Base-by-base conservation (phyloP, 2,797 vertebrate genomes). In the Morus bassanus region DNA sequence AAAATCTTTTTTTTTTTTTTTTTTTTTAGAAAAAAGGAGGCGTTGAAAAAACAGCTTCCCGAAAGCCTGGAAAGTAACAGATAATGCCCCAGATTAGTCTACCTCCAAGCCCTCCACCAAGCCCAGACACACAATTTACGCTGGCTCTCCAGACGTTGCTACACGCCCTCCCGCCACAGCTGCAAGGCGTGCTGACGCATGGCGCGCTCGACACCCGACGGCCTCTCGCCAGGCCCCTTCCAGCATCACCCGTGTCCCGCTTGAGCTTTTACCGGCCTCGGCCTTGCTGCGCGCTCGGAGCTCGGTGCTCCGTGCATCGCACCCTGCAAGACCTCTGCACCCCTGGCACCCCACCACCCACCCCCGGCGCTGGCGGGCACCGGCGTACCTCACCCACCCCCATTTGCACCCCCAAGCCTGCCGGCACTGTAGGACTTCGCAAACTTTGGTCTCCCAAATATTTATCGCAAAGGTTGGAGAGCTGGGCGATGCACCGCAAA, bases 381-480 rank as follows among this genome's bases (percentile, higher is more conserved):
- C 24, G 25, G 50, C 25, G 14, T 8, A 10, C 50, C 27, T 28
- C 50, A 9, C 27, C 25, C 51, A 6, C 43, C 43, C 43, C 43
- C 12, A 3, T 24, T 4, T 2, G 28, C 60, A 31, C 0, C 16
- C 25, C 4, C 3, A 13, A 10, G 9, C n/a, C 25, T 28, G 31
- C 21, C 2, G 22, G n/a, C 33, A 9, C 37, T 5, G 5, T 68
- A 16, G 19, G 2, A 3, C 22, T 33, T 13, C 6, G 25, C 10
- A 4, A 17, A 11, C 48, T 4, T 9, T 2, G 2, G 59, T 2
- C 60, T 24, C 65, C 63, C 59, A 7, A 0, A 30, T 50, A 0
- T 37, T 45, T 3, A 19, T 31, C 51, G 53, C 59, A 9, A 12
- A 73, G 45, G 68, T 6, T 10, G 22, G 21, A 33, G 22, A 21